Percentiles rank a stretch among this genome's conserved stretches.
These are phyloP conservation scores for Chironomus riparius DNA, from an alignment of 2,888 invertebrate genomes.

Conservation along the genomic window DNA sequence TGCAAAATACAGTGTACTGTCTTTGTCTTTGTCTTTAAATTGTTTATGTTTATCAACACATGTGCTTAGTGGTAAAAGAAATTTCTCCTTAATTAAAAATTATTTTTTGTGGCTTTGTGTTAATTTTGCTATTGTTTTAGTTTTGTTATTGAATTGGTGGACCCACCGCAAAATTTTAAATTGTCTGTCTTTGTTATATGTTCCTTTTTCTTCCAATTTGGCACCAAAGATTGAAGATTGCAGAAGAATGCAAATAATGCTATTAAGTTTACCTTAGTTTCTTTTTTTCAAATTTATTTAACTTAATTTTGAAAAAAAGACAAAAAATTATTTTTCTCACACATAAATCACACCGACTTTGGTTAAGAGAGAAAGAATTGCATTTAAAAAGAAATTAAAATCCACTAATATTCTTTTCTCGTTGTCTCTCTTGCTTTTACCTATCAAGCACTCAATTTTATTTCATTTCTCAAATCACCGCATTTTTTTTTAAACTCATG, in stretches of 20 bases:
- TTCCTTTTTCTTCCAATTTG: background rate
- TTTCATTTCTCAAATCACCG: background rate
- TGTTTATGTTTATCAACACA: background rate
- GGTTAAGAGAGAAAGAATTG: constrained; percentile 8
- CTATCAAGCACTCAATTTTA: background rate
- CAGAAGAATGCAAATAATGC: constrained; percentile 20
- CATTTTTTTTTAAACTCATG: constrained; percentile 1
- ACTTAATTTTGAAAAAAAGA: background rate
- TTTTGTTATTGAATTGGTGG: background rate
- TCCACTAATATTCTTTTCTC: constrained; percentile 5
- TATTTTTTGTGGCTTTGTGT: background rate
- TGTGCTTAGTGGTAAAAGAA: background rate
- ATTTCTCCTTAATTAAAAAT: background rate
- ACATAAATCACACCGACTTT: background rate
- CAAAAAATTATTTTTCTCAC: background rate
- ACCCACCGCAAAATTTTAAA: background rate
- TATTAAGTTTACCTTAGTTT: constrained; percentile 6
- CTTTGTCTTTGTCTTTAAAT: background rate
- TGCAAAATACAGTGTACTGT: background rate
- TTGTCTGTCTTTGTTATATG: constrained; percentile 1
- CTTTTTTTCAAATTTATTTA: background rate
- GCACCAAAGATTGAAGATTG: background rate
- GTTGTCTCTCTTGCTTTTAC: background rate
- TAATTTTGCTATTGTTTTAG: too few relatives aligned
- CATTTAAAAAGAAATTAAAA: constrained; percentile 26